phyloP scores from a whole-genome alignment of 2,113 vertebrate genomes.

The Cephalopholis sonnerati region DNA sequence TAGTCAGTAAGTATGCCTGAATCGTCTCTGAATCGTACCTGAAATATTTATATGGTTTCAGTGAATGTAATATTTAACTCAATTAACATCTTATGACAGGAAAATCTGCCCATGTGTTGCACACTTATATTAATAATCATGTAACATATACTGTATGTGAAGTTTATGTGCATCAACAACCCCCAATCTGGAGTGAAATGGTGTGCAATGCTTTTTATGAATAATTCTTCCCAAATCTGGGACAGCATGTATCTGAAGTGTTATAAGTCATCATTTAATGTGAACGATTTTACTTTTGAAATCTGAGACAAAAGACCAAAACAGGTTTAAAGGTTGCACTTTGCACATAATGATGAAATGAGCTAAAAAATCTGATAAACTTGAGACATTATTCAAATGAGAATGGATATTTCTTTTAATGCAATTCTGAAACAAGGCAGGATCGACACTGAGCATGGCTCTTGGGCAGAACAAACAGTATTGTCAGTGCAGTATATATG shows the following conservation, averaged over 20 bases:
- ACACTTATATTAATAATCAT: too few species aligned
- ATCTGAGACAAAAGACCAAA: not conserved
- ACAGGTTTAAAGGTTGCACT: not conserved
- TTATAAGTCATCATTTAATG: not conserved
- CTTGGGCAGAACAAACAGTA: not conserved
- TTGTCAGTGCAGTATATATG: not conserved
- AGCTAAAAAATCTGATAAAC: not conserved
- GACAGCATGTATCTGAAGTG: not conserved
- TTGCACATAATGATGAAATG: not conserved
- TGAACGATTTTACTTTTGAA: not conserved
- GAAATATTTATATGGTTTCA: too few species aligned
- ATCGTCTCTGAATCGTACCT: too few species aligned
- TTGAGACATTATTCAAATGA: not conserved
- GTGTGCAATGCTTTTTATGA: not conserved
- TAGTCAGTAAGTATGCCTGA: conserved; percentile 35
- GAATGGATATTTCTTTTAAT: not conserved
- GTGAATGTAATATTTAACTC: too few species aligned
- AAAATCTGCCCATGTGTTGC: too few species aligned
- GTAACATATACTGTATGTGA: not conserved
- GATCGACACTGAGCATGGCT: not conserved
- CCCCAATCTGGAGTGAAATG: not conserved
- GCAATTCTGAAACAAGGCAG: not conserved
- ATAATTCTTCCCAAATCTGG: not conserved
- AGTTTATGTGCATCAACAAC: not conserved
- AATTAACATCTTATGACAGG: too few species aligned